Percentiles rank a stretch among this genome's conserved stretches.
phyloP scores from a whole-genome alignment of 2,113 vertebrate genomes.

The Tiliqua scincoides region DNA sequence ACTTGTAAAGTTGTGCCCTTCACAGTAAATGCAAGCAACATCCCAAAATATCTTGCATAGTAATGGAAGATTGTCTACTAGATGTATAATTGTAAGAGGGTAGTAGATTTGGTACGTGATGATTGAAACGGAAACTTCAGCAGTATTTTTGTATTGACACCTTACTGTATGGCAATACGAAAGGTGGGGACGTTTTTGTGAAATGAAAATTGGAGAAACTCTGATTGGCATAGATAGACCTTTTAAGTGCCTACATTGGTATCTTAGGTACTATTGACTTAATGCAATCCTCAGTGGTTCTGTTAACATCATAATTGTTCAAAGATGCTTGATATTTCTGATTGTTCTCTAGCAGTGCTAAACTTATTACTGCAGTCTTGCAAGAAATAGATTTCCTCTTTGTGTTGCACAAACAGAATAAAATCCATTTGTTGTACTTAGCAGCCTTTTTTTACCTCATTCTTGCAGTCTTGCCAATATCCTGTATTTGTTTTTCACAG shows the following conservation, averaged over 20 bases:
- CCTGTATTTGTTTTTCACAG: constrained; percentile 71
- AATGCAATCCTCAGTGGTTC: background rate
- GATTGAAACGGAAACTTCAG: too few relatives aligned
- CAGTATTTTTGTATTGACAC: fast-evolving
- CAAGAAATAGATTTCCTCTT: constrained; percentile 49
- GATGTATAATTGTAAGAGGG: background rate
- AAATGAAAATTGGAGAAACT: background rate
- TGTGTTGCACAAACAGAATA: constrained; percentile 53
- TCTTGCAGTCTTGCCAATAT: constrained; percentile 73
- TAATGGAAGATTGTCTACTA: fast-evolving
- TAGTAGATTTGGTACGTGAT: background rate
- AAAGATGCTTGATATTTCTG: constrained; percentile 17
- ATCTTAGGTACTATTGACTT: fast-evolving
- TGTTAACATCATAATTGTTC: background rate
- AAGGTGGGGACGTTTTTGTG: fast-evolving
- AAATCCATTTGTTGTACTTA: constrained; percentile 64
- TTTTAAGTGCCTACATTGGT: background rate
- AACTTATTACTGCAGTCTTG: constrained; percentile 25
- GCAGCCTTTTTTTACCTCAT: constrained; percentile 58
- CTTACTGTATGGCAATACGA: fast-evolving
- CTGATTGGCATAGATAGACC: too few relatives aligned
- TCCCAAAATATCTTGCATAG: too few relatives aligned
- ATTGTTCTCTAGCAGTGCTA: constrained; percentile 34
- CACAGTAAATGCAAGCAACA: too few relatives aligned
- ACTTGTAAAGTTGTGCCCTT: too few relatives aligned